Base-by-base conservation (phyloP, 2,888 invertebrate genomes). In the Cylloceria caligata region DNA sequence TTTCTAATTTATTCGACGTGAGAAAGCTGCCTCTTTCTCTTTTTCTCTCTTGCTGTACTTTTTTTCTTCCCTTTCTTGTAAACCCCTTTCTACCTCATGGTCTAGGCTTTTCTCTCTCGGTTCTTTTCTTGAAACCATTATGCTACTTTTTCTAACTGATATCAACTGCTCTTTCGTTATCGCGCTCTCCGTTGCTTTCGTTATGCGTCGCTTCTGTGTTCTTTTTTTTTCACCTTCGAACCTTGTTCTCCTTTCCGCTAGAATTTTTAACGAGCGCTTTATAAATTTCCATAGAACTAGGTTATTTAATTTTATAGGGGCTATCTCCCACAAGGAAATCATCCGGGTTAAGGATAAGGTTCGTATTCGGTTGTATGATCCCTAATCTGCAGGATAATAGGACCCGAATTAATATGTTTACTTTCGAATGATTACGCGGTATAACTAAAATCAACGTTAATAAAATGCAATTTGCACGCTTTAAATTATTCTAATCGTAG, bases 1-100 rank as follows among this genome's bases (percentile, higher is more conserved):
- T 84, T 84, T 85, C 68, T 79, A 82, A 81, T 84, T 85, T 83
- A 83, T 85, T 81, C 79, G 42, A 21, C 47, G 64, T 45, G 30
- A 55, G 74, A 68, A 65, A 73, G 34, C 27, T 62, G 47, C 13
- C 34, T 60, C 39, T 69, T 24, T 76, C 36, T 19, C 19, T 24
- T 13, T n/a, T n/a, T n/a, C n/a, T 57, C n/a, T 30, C 65, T 30
- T 60, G 27, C 21, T 49, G 69, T 52, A 42, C 62, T 80, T 80
- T 68, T 60, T 68, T 69, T 45, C 39, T 16, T 60, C 73, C 4
- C 34, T 73, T 16, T 68, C 74, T 47, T 36, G 49, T 68, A 52
- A 57, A 24, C n/a, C 47, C 27, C 39, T 36, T 13, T 2, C 57
- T 64, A 36, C 34, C 42, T 52, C 67, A 68, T 27, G 64, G 55